Evolutionary conservation across 2,888 invertebrate species (phyloP).

Genomic region (Ptilodon capucinus): DNA sequence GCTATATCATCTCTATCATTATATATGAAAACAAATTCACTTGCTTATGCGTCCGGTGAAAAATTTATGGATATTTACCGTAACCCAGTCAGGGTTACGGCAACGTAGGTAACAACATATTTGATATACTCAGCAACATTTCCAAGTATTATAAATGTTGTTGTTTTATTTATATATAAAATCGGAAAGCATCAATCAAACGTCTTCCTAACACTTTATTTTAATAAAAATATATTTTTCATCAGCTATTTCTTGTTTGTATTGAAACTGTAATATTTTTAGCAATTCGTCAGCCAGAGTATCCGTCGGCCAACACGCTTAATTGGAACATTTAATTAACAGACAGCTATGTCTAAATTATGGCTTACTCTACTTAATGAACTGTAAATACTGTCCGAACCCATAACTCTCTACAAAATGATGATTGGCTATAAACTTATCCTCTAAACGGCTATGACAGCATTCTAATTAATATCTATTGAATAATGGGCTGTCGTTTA

Average conservation of each 20-base stretch:
- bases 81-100: too few species aligned
- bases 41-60: too few species aligned
- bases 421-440: constrained; percentile 31
- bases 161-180: background rate
- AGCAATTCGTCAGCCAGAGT: background rate
- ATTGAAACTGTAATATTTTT: background rate
- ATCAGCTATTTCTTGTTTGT: background rate
- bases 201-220: background rate
- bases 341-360: constrained; percentile 6
- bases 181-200: background rate
- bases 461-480: background rate
- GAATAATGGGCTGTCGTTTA: background rate
- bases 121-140: background rate
- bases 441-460: background rate
- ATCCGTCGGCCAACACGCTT: background rate
- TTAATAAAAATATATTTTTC: background rate
- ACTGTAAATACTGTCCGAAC: constrained; percentile 11
- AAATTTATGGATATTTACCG: too few species aligned
- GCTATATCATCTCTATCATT: constrained; percentile 12
- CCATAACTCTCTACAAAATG: constrained; percentile 17
- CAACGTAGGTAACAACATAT: too few species aligned
- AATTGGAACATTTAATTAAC: background rate
- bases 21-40: too few species aligned
- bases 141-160: background rate
- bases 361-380: constrained; percentile 15